Conservation (phyloP, 1,140 invertebrate genomes). For the Hylyphantes graminicola region DNA sequence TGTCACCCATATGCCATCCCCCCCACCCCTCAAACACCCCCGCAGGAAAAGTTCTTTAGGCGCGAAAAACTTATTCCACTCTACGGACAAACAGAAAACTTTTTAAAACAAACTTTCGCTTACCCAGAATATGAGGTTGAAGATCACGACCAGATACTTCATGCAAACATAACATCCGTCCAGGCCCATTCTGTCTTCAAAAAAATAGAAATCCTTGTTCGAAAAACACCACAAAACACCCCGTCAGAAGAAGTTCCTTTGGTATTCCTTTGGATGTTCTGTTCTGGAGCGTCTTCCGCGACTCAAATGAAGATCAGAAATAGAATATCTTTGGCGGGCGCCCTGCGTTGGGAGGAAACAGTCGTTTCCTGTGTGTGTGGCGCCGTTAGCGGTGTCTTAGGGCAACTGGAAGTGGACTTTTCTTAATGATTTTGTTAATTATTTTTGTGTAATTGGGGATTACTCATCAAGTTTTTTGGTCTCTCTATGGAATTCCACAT, state of each 20-base stretch:
- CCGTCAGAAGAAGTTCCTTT: background rate
- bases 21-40: background rate
- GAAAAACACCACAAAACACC: no score
- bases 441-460: no score
- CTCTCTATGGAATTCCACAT: no score
- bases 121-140: conserved; percentile 81
- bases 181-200: conserved; percentile 71
- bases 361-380: conserved; percentile 32
- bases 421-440: no score
- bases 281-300: background rate
- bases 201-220: no score
- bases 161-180: conserved; percentile 76
- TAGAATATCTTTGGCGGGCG: conserved; percentile 26
- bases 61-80: conserved; percentile 11
- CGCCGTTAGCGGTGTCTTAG: conserved; percentile 37
- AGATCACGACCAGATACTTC: conserved; percentile 77
- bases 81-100: background rate
- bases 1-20: background rate
- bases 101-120: conserved; percentile 65
- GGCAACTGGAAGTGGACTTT: conserved; percentile 4
- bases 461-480: no score
- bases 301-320: conserved; percentile 13
- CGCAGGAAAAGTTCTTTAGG: conserved; percentile 5
- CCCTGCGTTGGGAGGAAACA: conserved; percentile 29
- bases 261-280: background rate